Evolutionary conservation across 2,113 vertebrate species (phyloP).

Genomic region (Orycteropus afer): DNA sequence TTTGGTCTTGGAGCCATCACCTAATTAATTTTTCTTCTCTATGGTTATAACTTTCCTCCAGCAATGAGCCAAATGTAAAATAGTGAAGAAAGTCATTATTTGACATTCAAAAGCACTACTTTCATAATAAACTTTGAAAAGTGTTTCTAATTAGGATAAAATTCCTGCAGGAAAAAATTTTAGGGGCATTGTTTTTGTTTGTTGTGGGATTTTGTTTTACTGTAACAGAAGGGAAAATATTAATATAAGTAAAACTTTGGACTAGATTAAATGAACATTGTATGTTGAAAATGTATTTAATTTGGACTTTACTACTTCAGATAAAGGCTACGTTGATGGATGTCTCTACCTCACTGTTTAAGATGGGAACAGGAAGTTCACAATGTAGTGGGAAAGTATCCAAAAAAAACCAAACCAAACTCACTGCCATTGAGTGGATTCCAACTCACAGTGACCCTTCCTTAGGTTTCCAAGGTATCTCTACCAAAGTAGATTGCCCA

Average conservation of each 20-base stretch:
- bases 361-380: not conserved
- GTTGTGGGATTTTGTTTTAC: not conserved
- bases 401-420: no score
- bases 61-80: conserved; percentile 2
- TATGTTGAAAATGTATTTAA: conserved; percentile 14
- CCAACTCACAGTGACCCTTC: no score
- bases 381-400: not conserved
- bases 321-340: not conserved
- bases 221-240: not conserved
- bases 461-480: no score
- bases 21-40: not conserved
- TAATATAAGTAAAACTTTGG: not conserved
- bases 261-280: conserved; percentile 33
- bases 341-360: not conserved
- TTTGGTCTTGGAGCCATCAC: not conserved
- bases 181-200: not conserved
- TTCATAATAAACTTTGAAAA: conserved; percentile 20
- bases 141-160: conserved; percentile 38
- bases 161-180: not conserved
- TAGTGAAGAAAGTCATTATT: conserved; percentile 25
- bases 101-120: conserved; percentile 8
- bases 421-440: no score
- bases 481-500: no score
- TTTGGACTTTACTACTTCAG: conserved; percentile 1
- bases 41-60: not conserved